A percentile compares a stretch with the other conserved stretches of the same genome.
Conservation (phyloP, 2,888 invertebrate species). For the Ommatoiulus sabulosus region DNA sequence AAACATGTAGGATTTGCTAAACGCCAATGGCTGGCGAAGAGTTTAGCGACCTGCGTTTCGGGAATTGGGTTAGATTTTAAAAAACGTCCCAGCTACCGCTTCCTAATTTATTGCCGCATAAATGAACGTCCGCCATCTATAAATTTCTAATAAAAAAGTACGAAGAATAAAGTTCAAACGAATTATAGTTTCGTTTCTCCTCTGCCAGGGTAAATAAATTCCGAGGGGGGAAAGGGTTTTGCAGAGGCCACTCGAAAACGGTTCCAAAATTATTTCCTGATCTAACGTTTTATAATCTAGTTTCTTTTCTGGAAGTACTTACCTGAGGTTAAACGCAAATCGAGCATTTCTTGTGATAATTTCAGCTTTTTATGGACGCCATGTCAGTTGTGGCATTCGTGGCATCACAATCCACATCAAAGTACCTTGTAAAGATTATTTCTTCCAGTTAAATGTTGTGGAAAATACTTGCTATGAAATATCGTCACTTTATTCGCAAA, state of each 20-base stretch:
- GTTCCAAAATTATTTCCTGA: constrained; percentile 23
- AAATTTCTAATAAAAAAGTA: constrained; percentile 5
- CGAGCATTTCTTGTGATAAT: background rate
- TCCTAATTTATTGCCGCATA: constrained; percentile 29
- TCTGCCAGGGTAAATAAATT: background rate
- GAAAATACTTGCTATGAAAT: too few species aligned
- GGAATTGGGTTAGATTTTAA: constrained; percentile 37
- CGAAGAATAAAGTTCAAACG: constrained; percentile 38
- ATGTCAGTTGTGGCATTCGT: too few species aligned
- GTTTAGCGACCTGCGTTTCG: constrained; percentile 41
- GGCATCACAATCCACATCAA: too few species aligned
- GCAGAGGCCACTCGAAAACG: background rate
- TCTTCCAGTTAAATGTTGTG: too few species aligned
- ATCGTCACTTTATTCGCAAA: too few species aligned
- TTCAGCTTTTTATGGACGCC: background rate
- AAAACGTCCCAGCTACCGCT: constrained; percentile 38
- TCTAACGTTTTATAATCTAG: background rate
- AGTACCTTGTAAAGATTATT: too few species aligned
- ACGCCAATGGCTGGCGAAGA: constrained; percentile 2
- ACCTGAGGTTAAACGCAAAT: background rate
- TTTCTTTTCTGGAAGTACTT: background rate
- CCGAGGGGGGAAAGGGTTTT: background rate
- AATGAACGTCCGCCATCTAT: constrained; percentile 37
- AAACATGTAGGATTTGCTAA: background rate
- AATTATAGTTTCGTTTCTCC: background rate